Conservation (phyloP, 2,113 vertebrate genomes). For the Colistium nudipinnis region DNA sequence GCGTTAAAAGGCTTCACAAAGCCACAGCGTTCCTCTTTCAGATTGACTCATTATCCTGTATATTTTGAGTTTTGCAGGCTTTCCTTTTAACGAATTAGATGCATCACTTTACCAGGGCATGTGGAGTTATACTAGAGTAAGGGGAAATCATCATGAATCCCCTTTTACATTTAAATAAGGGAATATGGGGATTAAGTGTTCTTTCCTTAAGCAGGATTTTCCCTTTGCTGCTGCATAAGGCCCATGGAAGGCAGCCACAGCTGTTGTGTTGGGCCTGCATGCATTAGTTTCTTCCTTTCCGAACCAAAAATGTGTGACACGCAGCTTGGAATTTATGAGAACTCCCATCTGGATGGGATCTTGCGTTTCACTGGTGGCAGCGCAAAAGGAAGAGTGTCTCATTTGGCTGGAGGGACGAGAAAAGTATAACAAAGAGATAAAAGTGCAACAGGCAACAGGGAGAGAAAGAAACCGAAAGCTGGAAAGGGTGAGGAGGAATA, state of each 20-base stretch:
- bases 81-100: conserved; percentile 23
- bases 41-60: conserved; percentile 37
- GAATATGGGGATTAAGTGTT: conserved; percentile 32
- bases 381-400: conserved; percentile 28
- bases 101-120: conserved; percentile 17
- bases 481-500: conserved; percentile 64
- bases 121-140: conserved; percentile 11
- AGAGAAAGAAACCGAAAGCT: conserved; percentile 73
- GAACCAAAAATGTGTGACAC: conserved; percentile 53
- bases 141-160: conserved; percentile 26
- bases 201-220: conserved; percentile 18
- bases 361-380: conserved; percentile 52
- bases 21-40: conserved; percentile 15
- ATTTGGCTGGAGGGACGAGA: conserved; percentile 27
- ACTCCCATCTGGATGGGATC: conserved; percentile 50
- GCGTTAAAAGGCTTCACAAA: conserved; percentile 34
- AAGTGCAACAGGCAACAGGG: conserved; percentile 12
- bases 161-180: conserved; percentile 7
- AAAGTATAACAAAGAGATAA: background rate
- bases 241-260: conserved; percentile 13
- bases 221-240: conserved; percentile 22
- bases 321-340: conserved; percentile 60
- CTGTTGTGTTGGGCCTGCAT: conserved; percentile 33
- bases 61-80: conserved; percentile 35
- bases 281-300: conserved; percentile 45